Base-by-base conservation (phyloP, 2,888 invertebrate species). In the Leucoma salicis region DNA sequence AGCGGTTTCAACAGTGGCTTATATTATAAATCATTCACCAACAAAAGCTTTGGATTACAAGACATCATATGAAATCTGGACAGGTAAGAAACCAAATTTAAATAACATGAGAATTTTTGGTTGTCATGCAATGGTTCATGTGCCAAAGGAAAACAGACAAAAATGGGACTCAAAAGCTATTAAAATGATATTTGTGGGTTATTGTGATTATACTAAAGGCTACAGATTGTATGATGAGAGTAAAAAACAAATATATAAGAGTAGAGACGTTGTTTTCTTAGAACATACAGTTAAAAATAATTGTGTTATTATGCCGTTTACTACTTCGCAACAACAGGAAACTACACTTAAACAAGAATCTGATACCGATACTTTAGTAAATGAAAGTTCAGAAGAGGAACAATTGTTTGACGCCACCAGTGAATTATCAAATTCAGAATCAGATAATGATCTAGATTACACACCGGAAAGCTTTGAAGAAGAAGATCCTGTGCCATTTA, bases 61-160 rank as follows among this genome's bases (percentile, higher is more conserved):
- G 25, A 46, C 46, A 0, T 42, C 46, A 7, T 8, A 13, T n/a
- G 73, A 75, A 42, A n/a, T 60, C 2, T 76, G 74, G 71, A 43
- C 57, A 32, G 51, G 58, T 7, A 42, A 42, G 3, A 67, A 64
- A 45, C 62, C 61, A 2, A 42, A 68, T 40, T 14, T 80, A 2
- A 39, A 42, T 11, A 15, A 47, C 18, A 33, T 47, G 16, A 53
- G 56, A 36, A 52, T 65, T 13, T 81, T 82, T 62, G 79, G 76
- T 7, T 42, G 36, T n/a, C 25, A 39, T 14, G 35, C 37, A 3
- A 47, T 47, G 42, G 36, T 39, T 12, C 31, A 39, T 10, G 5
- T 43, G 11, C 39, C 38, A 5, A 39, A 35, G 11, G 43, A 34
- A 15, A 43, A 24, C 14, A 11, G 21, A 2, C 18, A 14, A 31